Conservation (phyloP, 2,113 vertebrate genomes). For the Elephas maximus region DNA sequence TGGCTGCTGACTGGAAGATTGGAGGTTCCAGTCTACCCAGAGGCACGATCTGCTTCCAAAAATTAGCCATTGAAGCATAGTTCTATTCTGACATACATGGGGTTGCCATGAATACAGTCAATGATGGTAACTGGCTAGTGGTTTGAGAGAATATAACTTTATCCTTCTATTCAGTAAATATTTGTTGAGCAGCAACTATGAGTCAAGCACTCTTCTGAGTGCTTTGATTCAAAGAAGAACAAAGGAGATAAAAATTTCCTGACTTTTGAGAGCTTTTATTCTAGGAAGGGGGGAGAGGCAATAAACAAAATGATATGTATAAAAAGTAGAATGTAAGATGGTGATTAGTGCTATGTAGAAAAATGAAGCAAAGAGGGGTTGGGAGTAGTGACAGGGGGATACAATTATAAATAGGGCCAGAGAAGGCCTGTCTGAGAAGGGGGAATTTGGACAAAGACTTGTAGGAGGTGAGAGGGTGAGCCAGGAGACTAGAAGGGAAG, state of each 20-base stretch:
- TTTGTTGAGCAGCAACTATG: not conserved
- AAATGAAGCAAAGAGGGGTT: not conserved
- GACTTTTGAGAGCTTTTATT: not conserved
- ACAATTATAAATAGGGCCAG: not conserved
- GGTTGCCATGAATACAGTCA: not conserved
- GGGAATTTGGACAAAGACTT: not conserved
- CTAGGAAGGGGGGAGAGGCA: not conserved
- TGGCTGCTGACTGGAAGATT: not conserved
- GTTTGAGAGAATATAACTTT: not conserved
- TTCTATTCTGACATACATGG: not conserved
- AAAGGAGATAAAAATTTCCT: not conserved
- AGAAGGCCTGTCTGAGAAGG: not conserved
- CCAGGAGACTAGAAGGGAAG: not conserved
- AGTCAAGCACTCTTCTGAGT: not conserved
- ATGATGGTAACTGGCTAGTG: not conserved
- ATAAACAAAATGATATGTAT: not conserved
- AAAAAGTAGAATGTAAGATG: not conserved
- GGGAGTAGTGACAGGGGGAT: no score
- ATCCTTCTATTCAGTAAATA: not conserved
- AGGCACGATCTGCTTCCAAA: not conserved
- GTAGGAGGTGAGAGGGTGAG: not conserved
- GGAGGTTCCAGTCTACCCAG: not conserved
- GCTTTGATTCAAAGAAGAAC: not conserved
- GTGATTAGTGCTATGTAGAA: not conserved
- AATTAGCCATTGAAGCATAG: not conserved